Conservation (phyloP, 2,797 vertebrate species). For the Gastrophryne carolinensis region DNA sequence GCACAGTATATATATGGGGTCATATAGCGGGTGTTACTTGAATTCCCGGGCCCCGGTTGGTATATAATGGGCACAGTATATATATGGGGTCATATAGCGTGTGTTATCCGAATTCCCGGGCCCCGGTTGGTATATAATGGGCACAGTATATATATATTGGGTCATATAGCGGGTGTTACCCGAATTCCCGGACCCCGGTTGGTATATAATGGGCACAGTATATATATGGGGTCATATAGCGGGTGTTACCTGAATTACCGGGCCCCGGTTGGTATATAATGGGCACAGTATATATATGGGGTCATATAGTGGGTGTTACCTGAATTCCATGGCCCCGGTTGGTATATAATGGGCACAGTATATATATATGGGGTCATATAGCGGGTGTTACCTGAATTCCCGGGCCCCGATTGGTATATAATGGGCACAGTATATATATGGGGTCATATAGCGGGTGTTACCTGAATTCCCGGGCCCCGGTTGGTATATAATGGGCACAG, state of each 20-base stretch:
- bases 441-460: constrained; percentile 56
- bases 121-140: constrained; percentile 68
- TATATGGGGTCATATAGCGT: background rate
- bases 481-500: too few species aligned
- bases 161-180: constrained; percentile 67
- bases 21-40: constrained; percentile 73
- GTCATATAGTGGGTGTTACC: constrained; percentile 67
- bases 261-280: constrained; percentile 71
- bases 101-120: constrained; percentile 80
- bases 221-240: background rate
- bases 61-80: background rate
- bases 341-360: too few species aligned
- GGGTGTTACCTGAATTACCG: constrained; percentile 79
- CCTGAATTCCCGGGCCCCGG: constrained; percentile 82
- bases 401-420: constrained; percentile 73
- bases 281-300: background rate
- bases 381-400: constrained; percentile 77
- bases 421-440: background rate
- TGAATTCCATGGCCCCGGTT: constrained; percentile 80
- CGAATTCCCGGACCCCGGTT: constrained; percentile 80
- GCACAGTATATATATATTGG: background rate
- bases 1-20: too few species aligned
- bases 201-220: background rate
- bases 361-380: background rate
- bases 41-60: constrained; percentile 76